phyloP scores from a whole-genome alignment of 2,797 vertebrate species.

The Schizothorax lantsangensis region DNA sequence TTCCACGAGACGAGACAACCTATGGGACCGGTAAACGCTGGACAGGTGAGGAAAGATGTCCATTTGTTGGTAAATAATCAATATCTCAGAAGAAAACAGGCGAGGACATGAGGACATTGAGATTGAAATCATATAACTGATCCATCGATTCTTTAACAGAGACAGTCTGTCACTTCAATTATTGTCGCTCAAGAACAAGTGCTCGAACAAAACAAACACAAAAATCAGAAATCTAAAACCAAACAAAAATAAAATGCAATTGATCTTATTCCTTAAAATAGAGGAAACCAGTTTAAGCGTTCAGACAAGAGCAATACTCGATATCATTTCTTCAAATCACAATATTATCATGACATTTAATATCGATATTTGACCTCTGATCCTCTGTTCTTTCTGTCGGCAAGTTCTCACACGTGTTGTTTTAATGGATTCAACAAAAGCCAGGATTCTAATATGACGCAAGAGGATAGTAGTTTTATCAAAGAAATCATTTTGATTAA shows the following conservation, averaged over 20 bases:
- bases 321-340: not conserved
- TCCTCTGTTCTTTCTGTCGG: not conserved
- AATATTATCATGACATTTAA: conserved; percentile 18
- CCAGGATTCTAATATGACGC: not conserved
- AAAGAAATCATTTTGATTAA: not conserved
- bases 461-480: not conserved
- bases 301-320: not conserved
- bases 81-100: conserved; percentile 63
- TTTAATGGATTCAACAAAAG: not conserved
- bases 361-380: conserved; percentile 32
- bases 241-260: not conserved
- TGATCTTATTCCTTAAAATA: not conserved
- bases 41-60: conserved; percentile 55
- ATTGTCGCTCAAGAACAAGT: conserved; percentile 17
- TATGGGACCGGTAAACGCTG: conserved; percentile 32
- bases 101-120: conserved; percentile 45
- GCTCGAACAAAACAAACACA: conserved; percentile 21
- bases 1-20: not conserved
- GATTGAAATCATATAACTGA: conserved; percentile 48
- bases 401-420: conserved; percentile 5
- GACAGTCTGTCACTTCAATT: conserved; percentile 23
- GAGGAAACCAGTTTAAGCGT: not conserved
- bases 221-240: not conserved
- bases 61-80: conserved; percentile 55
- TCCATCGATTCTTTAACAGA: conserved; percentile 29